Evolutionary conservation across 2,113 vertebrate species (phyloP).

Genomic region (Clarias macrocephalus): DNA sequence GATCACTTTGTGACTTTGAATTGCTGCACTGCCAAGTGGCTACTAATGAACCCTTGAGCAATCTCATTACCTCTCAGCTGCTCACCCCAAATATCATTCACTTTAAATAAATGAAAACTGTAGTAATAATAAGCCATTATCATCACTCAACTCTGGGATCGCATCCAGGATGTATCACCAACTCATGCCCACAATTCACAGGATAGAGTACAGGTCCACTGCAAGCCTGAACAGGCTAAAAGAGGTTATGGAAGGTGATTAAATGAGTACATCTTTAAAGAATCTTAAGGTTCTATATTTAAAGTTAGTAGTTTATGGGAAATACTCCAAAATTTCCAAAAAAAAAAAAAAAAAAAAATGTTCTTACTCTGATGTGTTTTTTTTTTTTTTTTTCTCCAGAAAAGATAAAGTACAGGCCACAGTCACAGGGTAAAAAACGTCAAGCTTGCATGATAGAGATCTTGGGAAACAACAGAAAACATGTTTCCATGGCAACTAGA

Average conservation of each 20-base stretch:
- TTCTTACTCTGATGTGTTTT: neutral
- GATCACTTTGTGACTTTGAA: neutral
- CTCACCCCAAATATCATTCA: neutral
- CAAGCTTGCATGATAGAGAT: neutral
- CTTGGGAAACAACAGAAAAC: constrained; percentile 21
- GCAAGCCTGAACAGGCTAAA: neutral
- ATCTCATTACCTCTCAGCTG: neutral
- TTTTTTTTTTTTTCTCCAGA: too few relatives aligned
- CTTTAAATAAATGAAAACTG: neutral
- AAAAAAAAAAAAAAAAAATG: neutral
- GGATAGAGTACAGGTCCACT: neutral
- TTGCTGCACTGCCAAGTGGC: neutral
- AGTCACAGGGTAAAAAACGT: neutral
- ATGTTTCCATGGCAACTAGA: constrained; percentile 23
- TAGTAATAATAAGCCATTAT: neutral
- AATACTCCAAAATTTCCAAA: neutral
- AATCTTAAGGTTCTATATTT: neutral
- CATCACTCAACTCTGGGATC: neutral
- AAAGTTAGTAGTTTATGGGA: neutral
- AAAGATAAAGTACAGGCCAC: neutral
- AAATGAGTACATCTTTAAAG: neutral
- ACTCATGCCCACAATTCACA: neutral
- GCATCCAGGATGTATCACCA: neutral
- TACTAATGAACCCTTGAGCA: neutral
- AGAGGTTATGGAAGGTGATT: neutral